Evolutionary conservation across 2,888 invertebrate genomes (phyloP).

Genomic region (Bellardia pandia): DNA sequence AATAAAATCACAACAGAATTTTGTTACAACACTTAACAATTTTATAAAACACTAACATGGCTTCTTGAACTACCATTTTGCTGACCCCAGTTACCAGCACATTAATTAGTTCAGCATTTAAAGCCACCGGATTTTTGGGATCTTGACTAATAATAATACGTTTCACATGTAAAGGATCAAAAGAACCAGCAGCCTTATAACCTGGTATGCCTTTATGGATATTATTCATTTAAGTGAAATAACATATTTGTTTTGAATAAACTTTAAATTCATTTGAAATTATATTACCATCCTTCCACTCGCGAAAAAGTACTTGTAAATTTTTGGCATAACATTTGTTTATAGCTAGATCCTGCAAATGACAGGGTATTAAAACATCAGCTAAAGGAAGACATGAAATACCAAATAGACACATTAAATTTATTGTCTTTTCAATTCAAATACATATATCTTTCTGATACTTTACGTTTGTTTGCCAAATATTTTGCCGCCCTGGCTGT

Average conservation of each 20-base stretch:
- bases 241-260: neutral
- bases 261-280: neutral
- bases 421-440: neutral
- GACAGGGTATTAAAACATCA: slow-evolving; percentile 69
- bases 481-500: slow-evolving; percentile 20
- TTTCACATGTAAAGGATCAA: slow-evolving; percentile 85
- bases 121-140: slow-evolving; percentile 66
- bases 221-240: no score
- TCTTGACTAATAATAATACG: slow-evolving; percentile 37
- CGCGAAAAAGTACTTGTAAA: slow-evolving; percentile 67
- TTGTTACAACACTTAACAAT: neutral
- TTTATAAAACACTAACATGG: neutral
- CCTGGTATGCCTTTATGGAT: slow-evolving; percentile 75
- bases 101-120: slow-evolving; percentile 51
- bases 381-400: slow-evolving; percentile 61
- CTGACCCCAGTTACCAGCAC: slow-evolving; percentile 38
- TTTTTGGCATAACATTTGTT: slow-evolving; percentile 69
- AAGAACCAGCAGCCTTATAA: slow-evolving; percentile 84
- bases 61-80: slow-evolving; percentile 6
- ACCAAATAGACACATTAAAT: neutral
- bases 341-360: slow-evolving; percentile 64
- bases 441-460: neutral
- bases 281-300: slow-evolving; percentile 70
- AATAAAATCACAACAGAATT: neutral
- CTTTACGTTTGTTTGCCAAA: slow-evolving; percentile 59